Base-by-base conservation (phyloP, 2,113 vertebrate genomes). In the Urocynchramus pylzowi region DNA sequence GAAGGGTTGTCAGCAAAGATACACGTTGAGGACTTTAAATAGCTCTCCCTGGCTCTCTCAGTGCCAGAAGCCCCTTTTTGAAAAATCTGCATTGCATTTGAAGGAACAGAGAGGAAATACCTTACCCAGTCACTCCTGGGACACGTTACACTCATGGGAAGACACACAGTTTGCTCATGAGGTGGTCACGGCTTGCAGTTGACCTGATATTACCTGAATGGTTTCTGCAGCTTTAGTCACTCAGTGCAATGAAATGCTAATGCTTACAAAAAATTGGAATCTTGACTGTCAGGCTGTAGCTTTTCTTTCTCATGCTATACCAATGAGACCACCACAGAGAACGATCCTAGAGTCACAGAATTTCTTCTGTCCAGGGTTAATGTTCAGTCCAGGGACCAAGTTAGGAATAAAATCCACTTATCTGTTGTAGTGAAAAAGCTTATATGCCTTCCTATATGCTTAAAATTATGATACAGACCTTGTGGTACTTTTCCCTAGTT, bases 71-170 rank as follows among this genome's bases (percentile, higher is more conserved):
- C 15, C 23, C 64, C 20, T 75, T 73, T 88, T 39, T 63, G 73
- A 84, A n/a, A 65, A 87, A 78, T 44, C 60, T 84, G 21, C n/a
- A 12, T 7, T 22, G 12, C 41, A 30, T 74, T 60, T 89, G 52
- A 71, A 44, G 21, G 50, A 88, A 49, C 7, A 64, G 28, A 0
- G 1, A 92, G 27, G 31, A 61, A 79, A 21, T 50, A 33, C 35
- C 15, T 83, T 64, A 67, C 13, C 7, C 35, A 41, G 8, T n/a
- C 16, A 27, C 21, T 39, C 42, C 68, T 54, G 23, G 52, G n/a
- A n/a, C 26, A 7, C 6, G 11, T 21, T 39, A 13, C 0, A 0
- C 4, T 44, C 24, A 5, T 4, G 4, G 19, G 52, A 33, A 70
- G 50, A 22, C 16, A 49, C 27, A 44, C 0, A 37, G 7, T 49